Evolutionary conservation across 2,113 vertebrate species (phyloP), one percentile per base, ranked within the genome.

Genomic region (Daubentonia madagascariensis): DNA sequence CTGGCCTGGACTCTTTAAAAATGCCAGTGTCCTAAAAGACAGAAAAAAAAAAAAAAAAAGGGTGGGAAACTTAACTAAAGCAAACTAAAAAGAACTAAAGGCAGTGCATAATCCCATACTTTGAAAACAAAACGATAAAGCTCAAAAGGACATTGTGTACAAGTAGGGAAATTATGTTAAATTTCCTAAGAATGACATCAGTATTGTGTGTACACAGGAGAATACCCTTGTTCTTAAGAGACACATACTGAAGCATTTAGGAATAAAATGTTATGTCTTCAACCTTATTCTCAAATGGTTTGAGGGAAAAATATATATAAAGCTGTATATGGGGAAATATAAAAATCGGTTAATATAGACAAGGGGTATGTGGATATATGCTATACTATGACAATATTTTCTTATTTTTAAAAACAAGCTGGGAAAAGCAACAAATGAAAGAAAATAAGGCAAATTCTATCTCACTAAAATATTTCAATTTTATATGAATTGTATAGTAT

Each of bases 331-430:
- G 25, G 5, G 28, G 63, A 93, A 94, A 80, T 52, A 94, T 8
- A 61, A 89, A 72, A 84, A 80, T 17, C 75, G 65, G 14, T 73
- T n/a, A 85, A 61, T 61, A 81, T 3, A 89, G n/a, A 54, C 6
- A 13, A 88, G 28, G 23, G 8, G 2, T 40, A 91, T 45, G 40
- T 8, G 63, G 45, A 57, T 52, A 54, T 7, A 28, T 43, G 32
- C 59, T 78, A 45, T 67, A 93, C 35, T 94, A 37, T 96, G 52
- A 94, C 32, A 83, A 68, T n/a, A n/a, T n/a, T n/a, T n/a, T n/a
- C n/a, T n/a, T n/a, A n/a, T 72, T 72, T 70, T 91, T 52, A 40
- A 50, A 68, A 78, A 84, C 20, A 83, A 70, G 28, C 20, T 45
- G 37, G 48, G 28, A 48, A 61, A 76, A 73, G 37, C 37, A 76